phyloP scores from a whole-genome alignment of 2,113 vertebrate genomes.

The Strix uralensis region DNA sequence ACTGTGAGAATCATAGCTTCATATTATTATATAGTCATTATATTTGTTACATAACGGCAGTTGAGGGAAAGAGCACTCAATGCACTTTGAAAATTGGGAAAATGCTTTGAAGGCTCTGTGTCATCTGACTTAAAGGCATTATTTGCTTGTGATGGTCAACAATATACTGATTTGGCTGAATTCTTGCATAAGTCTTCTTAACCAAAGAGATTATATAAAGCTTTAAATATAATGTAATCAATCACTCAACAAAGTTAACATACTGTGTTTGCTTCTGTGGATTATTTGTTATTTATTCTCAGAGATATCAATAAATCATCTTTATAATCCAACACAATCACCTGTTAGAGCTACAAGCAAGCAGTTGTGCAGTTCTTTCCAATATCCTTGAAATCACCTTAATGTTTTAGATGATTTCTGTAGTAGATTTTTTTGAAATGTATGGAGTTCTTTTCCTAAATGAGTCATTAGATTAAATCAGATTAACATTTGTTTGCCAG shows the following conservation, averaged over 20 bases:
- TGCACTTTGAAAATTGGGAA: neutral
- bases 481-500: neutral
- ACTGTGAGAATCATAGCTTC: neutral
- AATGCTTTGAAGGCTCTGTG: neutral
- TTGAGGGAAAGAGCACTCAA: neutral
- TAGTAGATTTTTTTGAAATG: neutral
- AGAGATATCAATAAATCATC: neutral
- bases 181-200: neutral
- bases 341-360: neutral
- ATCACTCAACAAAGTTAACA: neutral
- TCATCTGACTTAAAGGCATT: neutral
- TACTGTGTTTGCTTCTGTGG: neutral
- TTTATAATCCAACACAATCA: neutral
- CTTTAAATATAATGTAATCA: neutral
- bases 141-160: neutral
- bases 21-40: neutral
- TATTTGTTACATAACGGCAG: neutral
- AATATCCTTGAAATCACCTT: neutral
- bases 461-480: neutral
- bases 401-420: neutral
- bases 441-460: neutral
- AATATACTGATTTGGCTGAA: neutral
- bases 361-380: neutral
- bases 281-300: neutral
- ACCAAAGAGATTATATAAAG: neutral